phyloP scores from a whole-genome alignment of 2,888 invertebrate species.

The Pseudococcus jackbeardsleyi region DNA sequence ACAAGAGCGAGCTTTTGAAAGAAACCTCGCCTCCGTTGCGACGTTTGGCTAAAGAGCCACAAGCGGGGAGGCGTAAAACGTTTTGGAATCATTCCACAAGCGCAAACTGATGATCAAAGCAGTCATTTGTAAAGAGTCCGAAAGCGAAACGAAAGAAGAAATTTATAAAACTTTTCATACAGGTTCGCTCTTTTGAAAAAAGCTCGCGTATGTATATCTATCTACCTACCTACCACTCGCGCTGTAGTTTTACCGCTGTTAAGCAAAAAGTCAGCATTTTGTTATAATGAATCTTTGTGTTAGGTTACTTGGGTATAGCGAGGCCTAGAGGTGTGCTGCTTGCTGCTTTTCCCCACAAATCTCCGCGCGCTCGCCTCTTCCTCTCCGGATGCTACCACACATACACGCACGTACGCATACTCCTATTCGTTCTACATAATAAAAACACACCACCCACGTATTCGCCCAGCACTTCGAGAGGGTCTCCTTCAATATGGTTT shows the following conservation, averaged over 20 bases:
- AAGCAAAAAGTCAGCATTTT: conserved; percentile 47
- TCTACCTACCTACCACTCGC: too few relatives aligned
- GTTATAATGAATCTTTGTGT: conserved; percentile 39
- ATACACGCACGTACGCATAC: not conserved
- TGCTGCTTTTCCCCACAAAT: not conserved
- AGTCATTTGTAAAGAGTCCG: conserved; percentile 45
- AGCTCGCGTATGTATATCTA: not conserved
- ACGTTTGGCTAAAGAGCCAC: not conserved
- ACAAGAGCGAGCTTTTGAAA: not conserved
- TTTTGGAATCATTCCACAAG: conserved; percentile 47
- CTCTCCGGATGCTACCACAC: not conserved
- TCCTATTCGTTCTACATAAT: not conserved
- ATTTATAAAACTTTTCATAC: conserved; percentile 41
- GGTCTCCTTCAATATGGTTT: conserved; percentile 43
- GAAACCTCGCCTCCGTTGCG: not conserved
- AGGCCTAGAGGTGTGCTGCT: not conserved
- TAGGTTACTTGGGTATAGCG: not conserved
- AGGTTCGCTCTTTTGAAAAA: conserved; percentile 38
- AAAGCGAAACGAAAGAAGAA: conserved; percentile 42
- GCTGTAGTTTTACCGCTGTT: not conserved
- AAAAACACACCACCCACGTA: not conserved
- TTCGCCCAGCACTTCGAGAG: not conserved
- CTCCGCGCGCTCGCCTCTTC: not conserved
- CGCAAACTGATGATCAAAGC: conserved; percentile 45
- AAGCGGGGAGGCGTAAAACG: conserved; percentile 27